Conservation (phyloP, 2,113 vertebrate species). For the Solea solea region DNA sequence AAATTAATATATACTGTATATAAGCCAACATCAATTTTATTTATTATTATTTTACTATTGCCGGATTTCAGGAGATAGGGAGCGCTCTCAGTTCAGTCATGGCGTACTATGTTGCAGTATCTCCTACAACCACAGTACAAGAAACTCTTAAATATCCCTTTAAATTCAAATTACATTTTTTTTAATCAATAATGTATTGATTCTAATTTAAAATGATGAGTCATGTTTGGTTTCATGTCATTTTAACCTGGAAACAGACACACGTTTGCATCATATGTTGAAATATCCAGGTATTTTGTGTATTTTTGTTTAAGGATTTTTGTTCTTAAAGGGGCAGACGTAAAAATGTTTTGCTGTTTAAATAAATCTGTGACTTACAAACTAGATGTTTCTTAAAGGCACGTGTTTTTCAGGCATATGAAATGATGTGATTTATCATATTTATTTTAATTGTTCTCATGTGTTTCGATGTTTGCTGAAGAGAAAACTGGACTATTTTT, state of each 20-base stretch:
- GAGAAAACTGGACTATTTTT: slow-evolving; percentile 33
- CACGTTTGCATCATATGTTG: neutral
- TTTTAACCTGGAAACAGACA: neutral
- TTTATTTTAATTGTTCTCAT: no score
- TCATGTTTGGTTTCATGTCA: neutral
- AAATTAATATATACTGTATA: no score
- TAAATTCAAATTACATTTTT: no score
- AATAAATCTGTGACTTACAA: neutral
- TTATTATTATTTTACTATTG: no score
- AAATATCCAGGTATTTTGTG: neutral
- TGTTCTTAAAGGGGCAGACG: neutral
- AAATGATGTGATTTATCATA: slow-evolving; percentile 3
- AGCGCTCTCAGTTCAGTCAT: no score
- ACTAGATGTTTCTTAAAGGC: neutral
- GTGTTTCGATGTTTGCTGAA: neutral
- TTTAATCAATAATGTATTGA: no score
- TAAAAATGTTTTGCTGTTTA: neutral
- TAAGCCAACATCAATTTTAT: no score
- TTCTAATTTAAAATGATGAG: no score
- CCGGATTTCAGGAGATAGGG: no score
- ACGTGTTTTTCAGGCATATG: neutral
- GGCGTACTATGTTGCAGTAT: no score
- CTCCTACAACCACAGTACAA: no score
- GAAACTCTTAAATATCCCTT: no score
- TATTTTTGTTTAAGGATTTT: neutral